A percentile compares a stretch with the other conserved stretches of the same genome.
Evolutionary conservation across 2,888 invertebrate genomes (phyloP).

Genomic region (Melieria omissa): DNA sequence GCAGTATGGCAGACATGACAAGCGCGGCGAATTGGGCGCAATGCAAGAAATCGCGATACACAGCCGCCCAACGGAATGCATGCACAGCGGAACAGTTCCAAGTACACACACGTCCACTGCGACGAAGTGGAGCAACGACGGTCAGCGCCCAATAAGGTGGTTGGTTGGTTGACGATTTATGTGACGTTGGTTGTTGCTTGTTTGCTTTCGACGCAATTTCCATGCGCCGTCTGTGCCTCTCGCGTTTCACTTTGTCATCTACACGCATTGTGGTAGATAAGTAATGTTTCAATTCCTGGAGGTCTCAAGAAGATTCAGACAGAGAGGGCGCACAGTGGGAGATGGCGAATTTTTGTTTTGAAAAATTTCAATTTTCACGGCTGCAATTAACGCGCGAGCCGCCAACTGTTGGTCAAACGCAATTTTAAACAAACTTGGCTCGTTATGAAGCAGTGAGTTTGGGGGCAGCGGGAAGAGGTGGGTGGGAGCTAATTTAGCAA

Average conservation of each 20-base stretch:
- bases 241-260: slow-evolving; percentile 1
- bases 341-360: no score
- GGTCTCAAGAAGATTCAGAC: no score
- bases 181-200: slow-evolving; percentile 19
- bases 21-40: slow-evolving; percentile 21
- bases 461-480: no score
- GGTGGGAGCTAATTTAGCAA: no score
- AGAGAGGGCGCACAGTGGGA: no score
- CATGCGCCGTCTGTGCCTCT: background rate
- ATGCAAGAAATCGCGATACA: slow-evolving; percentile 31
- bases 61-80: slow-evolving; percentile 20
- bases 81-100: slow-evolving; percentile 16
- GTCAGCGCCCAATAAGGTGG: slow-evolving; percentile 9
- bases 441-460: no score
- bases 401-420: no score
- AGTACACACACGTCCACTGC: background rate
- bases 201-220: slow-evolving; percentile 9
- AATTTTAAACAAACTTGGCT: no score
- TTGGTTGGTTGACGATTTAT: slow-evolving; percentile 15
- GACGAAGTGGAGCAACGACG: slow-evolving; percentile 8
- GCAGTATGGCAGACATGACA: slow-evolving; percentile 21
- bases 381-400: no score
- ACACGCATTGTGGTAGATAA: slow-evolving; percentile 32
- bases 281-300: slow-evolving; percentile 5
- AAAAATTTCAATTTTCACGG: no score